These are phyloP conservation scores for Brachionus rotundiformis DNA, from an alignment of 1,140 invertebrate genomes.

Conservation along the genomic window DNA sequence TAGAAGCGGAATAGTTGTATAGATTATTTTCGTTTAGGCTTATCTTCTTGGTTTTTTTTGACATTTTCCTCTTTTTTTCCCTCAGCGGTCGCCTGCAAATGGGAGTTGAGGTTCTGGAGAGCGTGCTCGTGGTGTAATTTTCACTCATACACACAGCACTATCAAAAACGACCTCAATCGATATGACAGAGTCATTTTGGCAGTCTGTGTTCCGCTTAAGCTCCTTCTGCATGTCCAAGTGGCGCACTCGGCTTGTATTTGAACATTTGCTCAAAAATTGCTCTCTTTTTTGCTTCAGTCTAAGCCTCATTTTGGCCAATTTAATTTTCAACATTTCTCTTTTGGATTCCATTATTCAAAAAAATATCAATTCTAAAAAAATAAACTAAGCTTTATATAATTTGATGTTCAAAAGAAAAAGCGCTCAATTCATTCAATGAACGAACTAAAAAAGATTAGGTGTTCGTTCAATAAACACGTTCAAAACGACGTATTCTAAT, in stretches of 20 bases:
- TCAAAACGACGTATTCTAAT: not conserved
- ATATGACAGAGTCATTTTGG: conserved; percentile 1
- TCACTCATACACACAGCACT: not conserved
- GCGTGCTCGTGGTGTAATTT: not conserved
- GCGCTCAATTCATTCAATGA: not conserved
- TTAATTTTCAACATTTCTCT: not conserved
- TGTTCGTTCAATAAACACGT: conserved; percentile 1
- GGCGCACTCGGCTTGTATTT: not conserved
- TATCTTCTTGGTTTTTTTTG: not conserved
- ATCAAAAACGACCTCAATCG: conserved; percentile 7
- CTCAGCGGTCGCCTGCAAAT: not conserved
- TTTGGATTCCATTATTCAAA: conserved; percentile 8
- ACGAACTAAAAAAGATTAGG: not conserved
- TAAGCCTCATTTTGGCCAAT: conserved; percentile 34
- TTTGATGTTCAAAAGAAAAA: not conserved
- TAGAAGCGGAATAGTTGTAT: not conserved
- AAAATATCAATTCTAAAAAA: not conserved
- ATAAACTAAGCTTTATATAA: not conserved
- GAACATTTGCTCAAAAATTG: conserved; percentile 3
- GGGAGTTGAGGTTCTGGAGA: conserved; percentile 10
- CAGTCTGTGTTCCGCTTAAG: not conserved
- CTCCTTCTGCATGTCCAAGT: not conserved
- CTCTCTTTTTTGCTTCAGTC: conserved; percentile 23
- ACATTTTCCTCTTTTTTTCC: not conserved
- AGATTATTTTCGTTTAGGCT: not conserved